A percentile compares a stretch with the other conserved stretches of the same genome.
These are phyloP conservation scores for Drosophila oshimai DNA, from an alignment of 1,140 invertebrate species.

Conservation along the genomic window DNA sequence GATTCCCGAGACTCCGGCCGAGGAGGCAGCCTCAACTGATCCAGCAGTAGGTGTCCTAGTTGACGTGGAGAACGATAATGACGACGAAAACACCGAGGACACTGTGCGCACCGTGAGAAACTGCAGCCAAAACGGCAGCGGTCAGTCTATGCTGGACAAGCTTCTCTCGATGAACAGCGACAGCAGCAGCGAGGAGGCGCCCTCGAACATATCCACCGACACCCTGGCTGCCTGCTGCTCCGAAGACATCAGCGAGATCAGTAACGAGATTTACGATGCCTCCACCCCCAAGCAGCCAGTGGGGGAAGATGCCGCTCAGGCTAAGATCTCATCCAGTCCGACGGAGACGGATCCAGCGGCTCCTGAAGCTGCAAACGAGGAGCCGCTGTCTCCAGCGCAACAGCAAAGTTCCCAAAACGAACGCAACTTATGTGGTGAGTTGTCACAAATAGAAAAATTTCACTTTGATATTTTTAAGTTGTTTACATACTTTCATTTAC, in stretches of 20 bases:
- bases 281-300: background rate
- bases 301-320: background rate
- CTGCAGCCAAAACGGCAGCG: constrained; percentile 41
- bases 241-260: constrained; percentile 75
- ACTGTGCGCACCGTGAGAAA: constrained; percentile 67
- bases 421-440: constrained; percentile 74
- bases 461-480: too few relatives aligned
- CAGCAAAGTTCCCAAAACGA: constrained; percentile 73
- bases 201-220: constrained; percentile 75
- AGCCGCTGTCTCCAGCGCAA: constrained; percentile 41
- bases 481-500: background rate
- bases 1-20: background rate
- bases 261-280: constrained; percentile 62
- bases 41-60: constrained; percentile 38
- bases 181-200: constrained; percentile 75
- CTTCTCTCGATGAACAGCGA: constrained; percentile 79
- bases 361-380: background rate
- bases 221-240: constrained; percentile 73
- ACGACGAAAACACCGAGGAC: constrained; percentile 79
- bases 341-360: background rate
- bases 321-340: background rate
- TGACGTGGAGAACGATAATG: constrained; percentile 64
- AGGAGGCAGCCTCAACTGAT: constrained; percentile 2
- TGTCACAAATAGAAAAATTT: too few relatives aligned
- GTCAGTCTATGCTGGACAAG: constrained; percentile 80